Evolutionary conservation across 2,113 vertebrate genomes (phyloP).

Genomic region (Odobenus rosmarus): DNA sequence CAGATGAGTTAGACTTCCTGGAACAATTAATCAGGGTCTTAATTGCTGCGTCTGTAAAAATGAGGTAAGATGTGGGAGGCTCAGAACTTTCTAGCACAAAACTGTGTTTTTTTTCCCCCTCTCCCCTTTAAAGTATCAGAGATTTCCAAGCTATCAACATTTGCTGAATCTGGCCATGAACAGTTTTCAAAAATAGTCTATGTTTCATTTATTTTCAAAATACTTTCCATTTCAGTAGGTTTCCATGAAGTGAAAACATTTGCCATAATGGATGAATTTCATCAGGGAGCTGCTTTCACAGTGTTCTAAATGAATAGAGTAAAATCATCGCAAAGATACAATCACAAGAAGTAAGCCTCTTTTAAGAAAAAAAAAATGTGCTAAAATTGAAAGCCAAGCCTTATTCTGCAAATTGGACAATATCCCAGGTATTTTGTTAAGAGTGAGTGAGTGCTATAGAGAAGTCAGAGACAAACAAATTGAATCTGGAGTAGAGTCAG

Average conservation of each 20-base stretch:
- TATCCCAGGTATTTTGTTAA: conserved; percentile 36
- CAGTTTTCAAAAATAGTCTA: conserved; percentile 49
- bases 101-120: neutral
- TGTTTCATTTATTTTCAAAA: conserved; percentile 69
- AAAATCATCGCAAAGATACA: conserved; percentile 31
- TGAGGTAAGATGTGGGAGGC: neutral
- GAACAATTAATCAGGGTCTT: neutral
- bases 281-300: conserved; percentile 43
- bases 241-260: conserved; percentile 62
- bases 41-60: conserved; percentile 37
- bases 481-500: neutral
- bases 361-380: neutral
- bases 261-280: conserved; percentile 60
- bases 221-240: conserved; percentile 58
- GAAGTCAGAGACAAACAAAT: neutral
- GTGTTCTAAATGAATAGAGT: conserved; percentile 42
- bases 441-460: neutral
- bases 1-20: neutral
- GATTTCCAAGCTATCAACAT: conserved; percentile 43
- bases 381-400: neutral
- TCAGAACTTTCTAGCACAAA: neutral
- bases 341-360: neutral
- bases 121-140: neutral
- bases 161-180: conserved; percentile 45
- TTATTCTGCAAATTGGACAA: neutral